A percentile compares a stretch with the other conserved stretches of the same genome.
Evolutionary conservation across 2,113 vertebrate species (phyloP).

Genomic region (Sceloporus undulatus): DNA sequence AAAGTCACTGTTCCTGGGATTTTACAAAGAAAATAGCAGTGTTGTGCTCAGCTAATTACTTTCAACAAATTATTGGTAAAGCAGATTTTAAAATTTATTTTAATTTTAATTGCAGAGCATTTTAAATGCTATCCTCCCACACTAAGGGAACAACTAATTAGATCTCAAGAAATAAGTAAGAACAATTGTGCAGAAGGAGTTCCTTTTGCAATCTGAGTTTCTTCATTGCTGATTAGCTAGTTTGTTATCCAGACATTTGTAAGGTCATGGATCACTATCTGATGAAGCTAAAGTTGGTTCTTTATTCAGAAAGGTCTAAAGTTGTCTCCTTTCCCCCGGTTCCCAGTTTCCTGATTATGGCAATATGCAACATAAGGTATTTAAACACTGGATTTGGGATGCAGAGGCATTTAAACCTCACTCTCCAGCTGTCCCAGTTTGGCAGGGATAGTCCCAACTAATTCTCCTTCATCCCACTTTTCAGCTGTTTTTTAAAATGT

Average conservation of each 20-base stretch:
- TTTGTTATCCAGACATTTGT: not conserved
- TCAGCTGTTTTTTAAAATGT: too few relatives aligned
- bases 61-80: slow-evolving; percentile 12
- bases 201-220: not conserved
- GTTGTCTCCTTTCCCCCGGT: too few relatives aligned
- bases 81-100: slow-evolving; percentile 7
- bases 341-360: too few relatives aligned
- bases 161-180: slow-evolving; percentile 5
- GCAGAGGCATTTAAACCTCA: too few relatives aligned
- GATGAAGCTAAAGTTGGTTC: too few relatives aligned
- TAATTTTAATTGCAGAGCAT: slow-evolving; percentile 1
- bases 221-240: not conserved
- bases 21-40: not conserved
- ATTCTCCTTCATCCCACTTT: too few relatives aligned
- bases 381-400: too few relatives aligned
- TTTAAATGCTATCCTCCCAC: slow-evolving; percentile 11
- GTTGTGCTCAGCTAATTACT: not conserved
- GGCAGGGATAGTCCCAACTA: too few relatives aligned
- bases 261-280: not conserved
- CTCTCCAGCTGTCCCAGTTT: too few relatives aligned
- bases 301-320: too few relatives aligned
- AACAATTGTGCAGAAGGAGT: not conserved
- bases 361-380: too few relatives aligned
- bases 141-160: not conserved
- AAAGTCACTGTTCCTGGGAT: not conserved